A percentile compares a stretch with the other conserved stretches of the same genome.
Conservation (phyloP, 1,140 invertebrate genomes). For the Aphaenogaster rudis region DNA sequence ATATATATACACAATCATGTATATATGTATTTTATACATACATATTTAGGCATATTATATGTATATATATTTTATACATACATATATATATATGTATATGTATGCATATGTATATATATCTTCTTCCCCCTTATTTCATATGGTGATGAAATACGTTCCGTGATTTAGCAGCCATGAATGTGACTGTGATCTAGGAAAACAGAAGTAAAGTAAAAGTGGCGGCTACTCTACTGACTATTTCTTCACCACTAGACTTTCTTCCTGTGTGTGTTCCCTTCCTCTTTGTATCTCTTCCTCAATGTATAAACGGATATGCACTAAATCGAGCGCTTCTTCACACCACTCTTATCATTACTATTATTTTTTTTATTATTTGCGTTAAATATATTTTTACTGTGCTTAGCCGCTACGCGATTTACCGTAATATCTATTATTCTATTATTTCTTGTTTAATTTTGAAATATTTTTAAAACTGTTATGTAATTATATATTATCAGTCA, state of each 20-base stretch:
- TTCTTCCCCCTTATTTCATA: slow-evolving; percentile 63
- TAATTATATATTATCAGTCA: slow-evolving; percentile 80
- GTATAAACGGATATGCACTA: slow-evolving; percentile 68
- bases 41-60: too few species aligned
- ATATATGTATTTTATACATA: too few species aligned
- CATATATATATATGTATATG: background rate
- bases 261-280: slow-evolving; percentile 52
- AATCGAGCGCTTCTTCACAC: slow-evolving; percentile 63
- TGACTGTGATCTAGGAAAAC: slow-evolving; percentile 84
- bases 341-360: slow-evolving; percentile 44
- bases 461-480: slow-evolving; percentile 83
- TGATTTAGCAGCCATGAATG: slow-evolving; percentile 81
- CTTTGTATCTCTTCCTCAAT: slow-evolving; percentile 61
- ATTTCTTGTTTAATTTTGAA: slow-evolving; percentile 81
- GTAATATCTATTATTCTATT: slow-evolving; percentile 78
- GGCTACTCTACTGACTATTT: slow-evolving; percentile 80
- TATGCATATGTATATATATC: background rate
- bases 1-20: too few species aligned
- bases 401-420: slow-evolving; percentile 76
- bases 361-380: slow-evolving; percentile 70
- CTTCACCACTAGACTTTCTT: slow-evolving; percentile 76
- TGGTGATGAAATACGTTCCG: slow-evolving; percentile 79
- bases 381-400: slow-evolving; percentile 76
- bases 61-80: background rate
- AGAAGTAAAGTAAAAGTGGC: slow-evolving; percentile 82